phyloP scores from a whole-genome alignment of 2,113 vertebrate genomes.

The Delphinus delphis region DNA sequence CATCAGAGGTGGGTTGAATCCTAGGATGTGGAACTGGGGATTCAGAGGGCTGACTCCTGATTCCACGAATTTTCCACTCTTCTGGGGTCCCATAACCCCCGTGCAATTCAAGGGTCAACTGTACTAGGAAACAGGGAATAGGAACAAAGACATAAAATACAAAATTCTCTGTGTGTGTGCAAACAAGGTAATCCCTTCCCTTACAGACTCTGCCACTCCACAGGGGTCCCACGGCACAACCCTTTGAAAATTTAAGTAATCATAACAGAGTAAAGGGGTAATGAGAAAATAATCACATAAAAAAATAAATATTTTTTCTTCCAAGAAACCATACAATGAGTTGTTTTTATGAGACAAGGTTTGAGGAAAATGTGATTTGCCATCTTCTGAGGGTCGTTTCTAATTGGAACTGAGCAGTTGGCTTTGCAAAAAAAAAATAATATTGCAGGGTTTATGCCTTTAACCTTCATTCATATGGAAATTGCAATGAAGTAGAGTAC shows the following conservation, averaged over 20 bases:
- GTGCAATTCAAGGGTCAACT: not conserved
- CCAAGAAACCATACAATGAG: not conserved
- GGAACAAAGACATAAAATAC: not conserved
- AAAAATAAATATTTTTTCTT: not conserved
- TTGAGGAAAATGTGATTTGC: not conserved
- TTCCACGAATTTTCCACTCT: not conserved
- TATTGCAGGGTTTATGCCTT: not conserved
- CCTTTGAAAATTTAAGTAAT: conserved; percentile 21
- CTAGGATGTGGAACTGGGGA: not conserved
- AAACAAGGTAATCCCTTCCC: not conserved
- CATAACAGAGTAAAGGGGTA: not conserved
- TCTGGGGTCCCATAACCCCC: not conserved
- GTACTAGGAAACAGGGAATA: not conserved
- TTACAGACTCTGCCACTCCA: not conserved
- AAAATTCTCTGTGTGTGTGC: not conserved
- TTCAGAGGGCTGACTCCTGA: not conserved
- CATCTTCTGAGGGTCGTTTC: not conserved
- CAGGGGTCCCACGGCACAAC: not conserved
- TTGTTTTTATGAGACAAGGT: not conserved
- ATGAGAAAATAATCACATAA: not conserved
- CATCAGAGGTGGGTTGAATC: not conserved
- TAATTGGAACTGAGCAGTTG: not conserved
- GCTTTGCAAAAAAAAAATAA: not conserved
- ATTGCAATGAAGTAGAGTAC: not conserved
- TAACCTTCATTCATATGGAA: not conserved